These are phyloP conservation scores for Percina caprodes DNA, from an alignment of 2,113 vertebrate genomes.

Conservation along the genomic window DNA sequence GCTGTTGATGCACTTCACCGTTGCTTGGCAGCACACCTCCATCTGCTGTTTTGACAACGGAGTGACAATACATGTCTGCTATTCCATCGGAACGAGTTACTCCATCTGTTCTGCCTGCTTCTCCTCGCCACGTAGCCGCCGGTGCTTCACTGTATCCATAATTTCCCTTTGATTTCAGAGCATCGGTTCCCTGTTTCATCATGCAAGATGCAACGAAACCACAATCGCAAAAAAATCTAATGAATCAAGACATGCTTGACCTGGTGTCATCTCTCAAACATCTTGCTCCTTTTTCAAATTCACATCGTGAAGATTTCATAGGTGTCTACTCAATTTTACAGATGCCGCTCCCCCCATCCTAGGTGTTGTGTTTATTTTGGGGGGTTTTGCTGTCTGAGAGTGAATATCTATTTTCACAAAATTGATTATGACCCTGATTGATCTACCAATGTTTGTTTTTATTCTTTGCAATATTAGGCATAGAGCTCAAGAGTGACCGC, in stretches of 20 bases:
- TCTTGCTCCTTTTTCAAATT: not conserved
- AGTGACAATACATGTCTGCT: conserved; percentile 60
- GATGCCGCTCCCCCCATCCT: not conserved
- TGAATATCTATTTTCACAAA: conserved; percentile 6
- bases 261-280: not conserved
- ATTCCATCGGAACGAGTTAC: conserved; percentile 55
- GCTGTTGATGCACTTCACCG: conserved; percentile 26
- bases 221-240: conserved; percentile 37
- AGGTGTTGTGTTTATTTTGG: too few relatives aligned
- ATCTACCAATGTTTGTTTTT: not conserved
- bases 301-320: not conserved
- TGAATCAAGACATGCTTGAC: conserved; percentile 39
- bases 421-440: not conserved
- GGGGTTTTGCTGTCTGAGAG: not conserved
- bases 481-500: too few relatives aligned
- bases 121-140: conserved; percentile 33
- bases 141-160: conserved; percentile 54
- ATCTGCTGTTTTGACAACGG: conserved; percentile 78
- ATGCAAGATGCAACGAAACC: conserved; percentile 34
- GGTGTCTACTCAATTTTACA: not conserved
- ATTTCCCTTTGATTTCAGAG: conserved; percentile 72
- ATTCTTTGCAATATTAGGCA: not conserved
- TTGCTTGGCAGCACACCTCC: conserved; percentile 66
- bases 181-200: conserved; percentile 43
- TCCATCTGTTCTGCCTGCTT: conserved; percentile 75